phyloP scores from a whole-genome alignment of 2,113 vertebrate species.

The Gopherus evgoodei region DNA sequence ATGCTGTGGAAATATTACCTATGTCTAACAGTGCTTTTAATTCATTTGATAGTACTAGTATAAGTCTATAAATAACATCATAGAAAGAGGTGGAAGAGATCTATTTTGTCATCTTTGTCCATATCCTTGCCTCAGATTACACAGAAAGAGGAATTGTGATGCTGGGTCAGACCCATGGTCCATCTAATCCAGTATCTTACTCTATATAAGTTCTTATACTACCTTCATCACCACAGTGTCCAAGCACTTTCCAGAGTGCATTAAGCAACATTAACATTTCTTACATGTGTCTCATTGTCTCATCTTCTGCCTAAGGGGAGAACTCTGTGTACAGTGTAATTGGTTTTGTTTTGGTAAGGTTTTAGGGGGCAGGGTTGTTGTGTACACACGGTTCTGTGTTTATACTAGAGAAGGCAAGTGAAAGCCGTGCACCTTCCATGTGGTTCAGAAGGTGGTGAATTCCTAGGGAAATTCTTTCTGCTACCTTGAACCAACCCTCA shows the following conservation, averaged over 20 bases:
- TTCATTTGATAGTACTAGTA: background rate
- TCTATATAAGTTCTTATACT: background rate
- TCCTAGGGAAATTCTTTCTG: background rate
- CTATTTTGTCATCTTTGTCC: background rate
- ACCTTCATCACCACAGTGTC: background rate
- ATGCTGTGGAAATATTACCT: background rate
- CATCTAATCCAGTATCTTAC: background rate
- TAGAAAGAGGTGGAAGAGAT: background rate
- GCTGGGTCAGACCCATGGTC: fast-evolving
- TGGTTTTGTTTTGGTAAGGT: too few species aligned
- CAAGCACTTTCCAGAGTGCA: background rate
- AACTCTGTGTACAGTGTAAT: too few species aligned
- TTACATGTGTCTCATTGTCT: background rate
- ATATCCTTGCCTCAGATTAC: background rate
- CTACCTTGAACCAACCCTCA: background rate
- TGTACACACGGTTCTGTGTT: too few species aligned
- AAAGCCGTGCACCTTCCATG: too few species aligned
- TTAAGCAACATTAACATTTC: background rate
- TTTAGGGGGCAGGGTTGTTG: too few species aligned
- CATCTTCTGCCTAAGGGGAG: background rate
- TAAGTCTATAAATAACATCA: background rate
- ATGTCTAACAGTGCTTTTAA: background rate
- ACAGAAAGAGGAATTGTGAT: background rate
- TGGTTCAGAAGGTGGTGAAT: too few species aligned
- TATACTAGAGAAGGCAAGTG: too few species aligned